Evolutionary conservation across 2,888 invertebrate genomes (phyloP), one percentile per base, ranked within the genome.

Genomic region (Aradus depressus): DNA sequence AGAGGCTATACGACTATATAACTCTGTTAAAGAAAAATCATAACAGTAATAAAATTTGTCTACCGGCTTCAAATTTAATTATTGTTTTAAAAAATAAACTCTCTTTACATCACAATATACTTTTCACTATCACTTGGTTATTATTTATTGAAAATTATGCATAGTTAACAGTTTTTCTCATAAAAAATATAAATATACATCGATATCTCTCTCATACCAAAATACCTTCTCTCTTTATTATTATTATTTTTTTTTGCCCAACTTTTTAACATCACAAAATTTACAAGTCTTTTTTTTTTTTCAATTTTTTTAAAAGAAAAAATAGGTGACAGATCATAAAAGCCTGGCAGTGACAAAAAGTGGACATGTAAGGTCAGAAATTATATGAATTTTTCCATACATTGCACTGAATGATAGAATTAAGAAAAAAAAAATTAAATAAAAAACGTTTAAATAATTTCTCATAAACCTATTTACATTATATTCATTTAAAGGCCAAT

Each of bases 61-160:
- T 53, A 52, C 54, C 54, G 52, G 54, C 45, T 47, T 55, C 50
- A 23, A 52, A 55, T 43, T 57, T 43, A 41, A 50, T 47, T 43
- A 38, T 42, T 32, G 51, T 37, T 54, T 56, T 56, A 52, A 57
- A 56, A 58, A 58, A 57, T 57, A 58, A 57, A 57, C 50, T 58
- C 55, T 58, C 57, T 58, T 51, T 51, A 49, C 42, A 58, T 58
- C 58, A 58, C 58, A 58, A 57, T 58, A 52, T 44, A 48, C 39
- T 54, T 54, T 53, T 54, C 50, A 47, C 41, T 53, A 58, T 54
- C 58, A 58, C 58, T 57, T 55, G 52, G n/a, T n/a, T n/a, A n/a
- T n/a, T n/a, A n/a, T n/a, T n/a, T 52, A 49, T 51, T 55, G 44
- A 54, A 52, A 44, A 41, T 50, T 43, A 44, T 41, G 44, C 45